phyloP scores from a whole-genome alignment of 2,113 vertebrate species.

The Chunga burmeisteri region DNA sequence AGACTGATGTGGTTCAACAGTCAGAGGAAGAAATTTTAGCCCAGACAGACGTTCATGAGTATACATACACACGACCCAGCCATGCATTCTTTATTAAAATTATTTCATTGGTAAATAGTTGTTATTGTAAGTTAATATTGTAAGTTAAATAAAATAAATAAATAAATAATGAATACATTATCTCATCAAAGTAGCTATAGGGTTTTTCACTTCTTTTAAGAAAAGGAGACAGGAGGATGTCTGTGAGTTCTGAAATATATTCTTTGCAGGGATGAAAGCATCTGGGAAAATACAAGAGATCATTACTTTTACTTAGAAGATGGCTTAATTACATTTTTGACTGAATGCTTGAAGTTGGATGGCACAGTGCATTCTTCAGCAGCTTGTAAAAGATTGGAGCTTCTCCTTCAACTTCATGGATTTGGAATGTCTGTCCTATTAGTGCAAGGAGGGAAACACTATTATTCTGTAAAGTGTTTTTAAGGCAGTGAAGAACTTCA shows the following conservation, averaged over 20 bases:
- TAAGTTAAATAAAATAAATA: neutral
- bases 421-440: neutral
- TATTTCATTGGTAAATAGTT: neutral
- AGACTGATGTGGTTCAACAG: neutral
- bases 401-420: neutral
- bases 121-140: too few relatives aligned
- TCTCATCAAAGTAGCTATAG: neutral
- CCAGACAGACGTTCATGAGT: accelerated
- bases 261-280: neutral
- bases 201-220: neutral
- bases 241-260: neutral
- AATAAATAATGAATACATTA: neutral
- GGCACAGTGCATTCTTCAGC: neutral
- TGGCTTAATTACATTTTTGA: slow-evolving; percentile 9
- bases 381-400: neutral
- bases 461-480: neutral
- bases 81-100: neutral
- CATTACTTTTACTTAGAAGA: neutral
- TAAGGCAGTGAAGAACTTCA: neutral
- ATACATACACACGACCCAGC: neutral
- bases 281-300: neutral
- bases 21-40: neutral
- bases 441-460: neutral
- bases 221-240: neutral
- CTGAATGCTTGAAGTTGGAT: neutral